Base-by-base conservation (phyloP, 30 jellyfish, hydroid and myxozoan genomes). In the Aurelia sp. region DNA sequence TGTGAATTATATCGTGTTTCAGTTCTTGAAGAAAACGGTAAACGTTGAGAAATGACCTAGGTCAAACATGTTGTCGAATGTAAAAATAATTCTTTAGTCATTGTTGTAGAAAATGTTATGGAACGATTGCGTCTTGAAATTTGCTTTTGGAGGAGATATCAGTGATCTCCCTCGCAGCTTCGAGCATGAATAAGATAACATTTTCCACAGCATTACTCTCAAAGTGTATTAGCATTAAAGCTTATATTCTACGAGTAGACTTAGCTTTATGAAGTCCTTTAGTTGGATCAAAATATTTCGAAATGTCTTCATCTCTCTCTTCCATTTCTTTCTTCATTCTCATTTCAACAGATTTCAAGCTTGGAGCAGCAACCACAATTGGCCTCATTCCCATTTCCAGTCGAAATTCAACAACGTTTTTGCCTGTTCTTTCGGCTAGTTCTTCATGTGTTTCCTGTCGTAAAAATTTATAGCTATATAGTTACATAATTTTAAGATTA, bases 341-440 rank as follows among this genome's bases (percentile, higher is more conserved):
- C 9, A 47, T 91, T 53, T 59, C 63, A 44, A 93, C 69, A 7
- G 98, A 87, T 67, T 51, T 30, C 53, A 72, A 72, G 21, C 97
- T 78, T 47, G 98, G 97, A 31, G 96, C 59, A 24, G 98, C 98
- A 40, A 93, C 98, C 41, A 93, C 91, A 30, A 67, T 52, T 2
- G 98, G 98, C 5, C 90, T 61, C 67, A 58, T 84, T 8, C 98
- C 98, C 86, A 75, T 62, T 63, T 93, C 98, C n/a, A 85, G 85
- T 63, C 98, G 92, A 72, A 60, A 88, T 44, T 93, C 98, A 8
- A 93, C 96, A 13, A 93, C 98, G 63, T 65, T 33, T 72, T 88
- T 93, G 21, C 98, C 98, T 9, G 97, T 93, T 80, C 98, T 86
- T 38, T 88, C 97, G 27, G 98, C 97, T 2, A 93, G 91, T 69